Conservation (phyloP, 2,888 invertebrate species). For the Synanthedon vespiformis region DNA sequence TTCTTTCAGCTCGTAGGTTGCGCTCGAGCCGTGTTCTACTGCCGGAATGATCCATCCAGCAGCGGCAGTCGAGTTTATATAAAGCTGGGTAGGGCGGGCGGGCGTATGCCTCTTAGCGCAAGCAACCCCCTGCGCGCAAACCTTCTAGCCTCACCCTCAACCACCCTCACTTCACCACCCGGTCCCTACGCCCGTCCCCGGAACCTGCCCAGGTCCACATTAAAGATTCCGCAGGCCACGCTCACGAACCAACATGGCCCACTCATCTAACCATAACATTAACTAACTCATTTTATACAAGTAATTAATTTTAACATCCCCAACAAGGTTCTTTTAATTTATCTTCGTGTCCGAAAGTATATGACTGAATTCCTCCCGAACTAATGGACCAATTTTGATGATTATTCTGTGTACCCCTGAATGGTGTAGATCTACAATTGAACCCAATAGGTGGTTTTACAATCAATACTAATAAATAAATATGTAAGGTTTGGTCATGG, state of each 20-base stretch:
- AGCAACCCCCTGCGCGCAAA: constrained; percentile 4
- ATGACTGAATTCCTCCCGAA: no score
- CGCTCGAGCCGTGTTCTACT: constrained; percentile 2
- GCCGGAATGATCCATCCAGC: constrained; percentile 12
- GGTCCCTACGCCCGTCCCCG: constrained; percentile 2
- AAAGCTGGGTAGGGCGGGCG: constrained; percentile 16
- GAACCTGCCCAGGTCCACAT: constrained; percentile 7
- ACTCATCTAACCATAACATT: constrained; percentile 6
- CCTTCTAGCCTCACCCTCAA: constrained; percentile 34
- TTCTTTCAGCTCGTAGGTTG: constrained; percentile 6
- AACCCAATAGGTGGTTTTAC: no score
- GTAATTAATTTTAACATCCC: constrained; percentile 5
- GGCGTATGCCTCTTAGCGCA: constrained; percentile 19
- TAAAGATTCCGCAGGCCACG: constrained; percentile 15
- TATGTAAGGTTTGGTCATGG: no score
- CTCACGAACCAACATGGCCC: constrained; percentile 3
- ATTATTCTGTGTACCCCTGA: no score
- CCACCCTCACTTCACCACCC: constrained; percentile 2
- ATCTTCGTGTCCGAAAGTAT: no score
- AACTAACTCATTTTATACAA: constrained; percentile 5
- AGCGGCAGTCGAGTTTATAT: no score
- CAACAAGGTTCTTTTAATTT: not conserved
- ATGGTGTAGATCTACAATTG: no score
- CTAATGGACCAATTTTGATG: no score
- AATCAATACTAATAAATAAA: no score